Conservation (phyloP, 2,888 invertebrate genomes). For the Dusona sp. region DNA sequence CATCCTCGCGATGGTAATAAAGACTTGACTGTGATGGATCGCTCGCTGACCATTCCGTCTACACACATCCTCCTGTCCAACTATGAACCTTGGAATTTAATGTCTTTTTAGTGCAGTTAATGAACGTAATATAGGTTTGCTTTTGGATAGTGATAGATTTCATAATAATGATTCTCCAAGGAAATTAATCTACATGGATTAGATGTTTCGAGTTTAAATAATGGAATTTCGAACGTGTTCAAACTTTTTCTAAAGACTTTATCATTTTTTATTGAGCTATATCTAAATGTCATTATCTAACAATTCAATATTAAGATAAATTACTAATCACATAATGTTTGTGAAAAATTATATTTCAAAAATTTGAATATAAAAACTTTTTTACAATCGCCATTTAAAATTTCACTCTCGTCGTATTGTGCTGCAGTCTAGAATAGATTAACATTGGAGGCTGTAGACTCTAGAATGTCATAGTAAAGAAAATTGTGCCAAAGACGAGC, state of each 20-base stretch:
- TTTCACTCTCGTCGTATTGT: not conserved
- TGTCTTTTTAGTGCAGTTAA: slow-evolving; percentile 5
- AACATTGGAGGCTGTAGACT: not conserved
- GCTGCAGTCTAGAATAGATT: not conserved
- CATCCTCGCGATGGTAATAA: slow-evolving; percentile 52
- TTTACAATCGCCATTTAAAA: not conserved
- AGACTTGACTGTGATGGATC: slow-evolving; percentile 60
- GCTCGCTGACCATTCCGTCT: slow-evolving; percentile 25
- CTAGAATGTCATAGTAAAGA: not conserved
- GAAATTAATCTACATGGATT: not conserved
- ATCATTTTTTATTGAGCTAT: too few relatives aligned
- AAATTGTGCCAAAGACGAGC: too few relatives aligned
- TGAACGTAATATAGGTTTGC: not conserved
- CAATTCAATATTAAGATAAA: not conserved
- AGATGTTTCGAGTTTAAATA: not conserved
- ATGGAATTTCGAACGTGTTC: not conserved
- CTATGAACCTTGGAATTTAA: not conserved
- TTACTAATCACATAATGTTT: not conserved
- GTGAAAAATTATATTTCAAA: not conserved
- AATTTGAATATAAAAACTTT: not conserved
- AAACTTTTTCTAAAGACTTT: not conserved
- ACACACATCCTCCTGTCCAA: not conserved
- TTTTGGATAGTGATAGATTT: not conserved
- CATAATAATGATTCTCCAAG: not conserved
- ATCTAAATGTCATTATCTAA: not conserved